Evolutionary conservation across 30 jellyfish, hydroid and myxozoan genomes (phyloP), one percentile per base, ranked within the genome.

Genomic region (Catostylus mosaicus): DNA sequence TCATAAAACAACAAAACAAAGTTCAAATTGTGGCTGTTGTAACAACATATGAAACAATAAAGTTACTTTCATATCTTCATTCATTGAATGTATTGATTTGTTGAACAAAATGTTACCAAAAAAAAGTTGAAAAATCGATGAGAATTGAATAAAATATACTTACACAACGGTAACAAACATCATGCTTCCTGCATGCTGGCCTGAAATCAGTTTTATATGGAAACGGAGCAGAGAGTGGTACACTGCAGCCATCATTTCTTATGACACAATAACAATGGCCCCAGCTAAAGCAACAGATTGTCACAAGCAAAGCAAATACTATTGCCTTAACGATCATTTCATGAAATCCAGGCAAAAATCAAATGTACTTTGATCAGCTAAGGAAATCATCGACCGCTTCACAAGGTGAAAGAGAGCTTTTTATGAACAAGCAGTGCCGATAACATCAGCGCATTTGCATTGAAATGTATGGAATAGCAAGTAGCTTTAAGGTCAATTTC

Each of bases 151-250:
- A n/a, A n/a, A n/a, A n/a, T n/a, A n/a, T 6, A 91, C 98, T 91
- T 66, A 91, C 98, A 77, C 96, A 91, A 12, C 89, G 89, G 76
- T 91, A 91, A 60, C 98, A 91, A 47, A 91, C 80, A 52, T 91
- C 98, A 51, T 91, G 98, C 67, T 86, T 74, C 59, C 68, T 91
- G 73, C 98, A 91, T 20, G 98, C 98, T 11, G 98, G 91, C 2
- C 96, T 77, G 75, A 91, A 91, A 23, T 87, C 93, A 24, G 51
- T 82, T 75, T 91, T 85, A 75, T 84, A 91, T 0, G 96, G 95
- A 61, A 89, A 91, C 27, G 88, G 86, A 27, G 88, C 37, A 12
- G 56, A 23, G 20, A 80, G 38, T 54, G 98, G 98, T n/a, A 74
- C 83, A 59, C 88, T 75, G 47, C 98, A 91, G 20, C 96, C 98